A percentile compares a stretch with the other conserved stretches of the same genome.
Evolutionary conservation across 1,140 invertebrate genomes (phyloP).

Genomic region (Euglossa dilemma): DNA sequence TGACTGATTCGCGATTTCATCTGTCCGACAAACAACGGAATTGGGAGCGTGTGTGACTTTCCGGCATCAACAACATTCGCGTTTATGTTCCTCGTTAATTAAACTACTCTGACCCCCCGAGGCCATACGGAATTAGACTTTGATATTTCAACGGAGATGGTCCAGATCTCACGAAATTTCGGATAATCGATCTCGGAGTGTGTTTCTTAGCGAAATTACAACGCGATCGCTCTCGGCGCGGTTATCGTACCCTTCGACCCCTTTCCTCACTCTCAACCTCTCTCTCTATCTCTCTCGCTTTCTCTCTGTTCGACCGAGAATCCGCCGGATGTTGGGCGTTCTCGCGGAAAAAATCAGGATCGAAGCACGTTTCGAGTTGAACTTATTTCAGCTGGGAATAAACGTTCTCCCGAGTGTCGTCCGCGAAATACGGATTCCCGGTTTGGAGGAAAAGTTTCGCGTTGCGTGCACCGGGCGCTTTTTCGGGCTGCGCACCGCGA

Average conservation of each 20-base stretch:
- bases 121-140: neutral
- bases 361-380: conserved; percentile 44
- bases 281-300: neutral
- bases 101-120: neutral
- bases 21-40: neutral
- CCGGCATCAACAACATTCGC: conserved; percentile 1
- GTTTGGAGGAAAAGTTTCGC: conserved; percentile 55
- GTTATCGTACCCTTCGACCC: neutral
- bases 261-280: neutral
- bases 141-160: neutral
- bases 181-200: neutral
- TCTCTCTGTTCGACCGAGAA: too few species aligned
- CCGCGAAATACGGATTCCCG: conserved; percentile 38
- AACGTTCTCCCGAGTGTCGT: conserved; percentile 56
- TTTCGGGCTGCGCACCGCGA: neutral
- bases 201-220: neutral
- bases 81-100: conserved; percentile 13
- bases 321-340: too few species aligned
- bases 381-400: conserved; percentile 40
- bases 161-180: neutral
- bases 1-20: conserved; percentile 9
- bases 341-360: conserved; percentile 1
- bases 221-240: neutral
- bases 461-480: neutral
- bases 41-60: neutral